Base-by-base conservation (phyloP, 2,113 vertebrate genomes). In the Carassius auratus region DNA sequence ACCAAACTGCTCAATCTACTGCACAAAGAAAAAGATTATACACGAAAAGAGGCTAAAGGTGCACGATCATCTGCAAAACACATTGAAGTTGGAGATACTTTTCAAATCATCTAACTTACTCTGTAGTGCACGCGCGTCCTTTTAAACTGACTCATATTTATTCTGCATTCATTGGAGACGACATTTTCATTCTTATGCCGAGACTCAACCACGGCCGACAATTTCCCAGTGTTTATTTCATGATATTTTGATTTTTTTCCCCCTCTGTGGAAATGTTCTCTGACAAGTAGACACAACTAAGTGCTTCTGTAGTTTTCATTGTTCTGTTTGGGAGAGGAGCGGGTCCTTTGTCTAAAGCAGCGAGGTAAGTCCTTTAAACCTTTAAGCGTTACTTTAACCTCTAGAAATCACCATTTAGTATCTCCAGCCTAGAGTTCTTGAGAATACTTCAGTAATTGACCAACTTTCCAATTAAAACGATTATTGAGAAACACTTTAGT, bases 341-440 rank as follows among this genome's bases (percentile, higher is more conserved):
- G 80, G 88, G 82, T 85, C 83, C 88, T 91, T 91, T 91, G 89
- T 91, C 88, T 83, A 74, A 42, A 82, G 78, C 89, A 78, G 87
- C 89, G 88, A 91, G 89, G 90, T 91, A 87, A 90, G 89, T 76
- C 30, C 8, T 69, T 30, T 50, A 59, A n/a, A 15, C 23, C 45
- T 19, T 23, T 21, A 19, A 55, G 12, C 36, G 8, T 23, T 14
- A 30, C 76, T 61, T 33, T 62, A 61, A 76, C 42, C 42, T 33
- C 19, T 23, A 6, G 9, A 61, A 42, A 52, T 23, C 62, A 38
- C 23, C 0, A 23, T 55, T 85, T 52, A 8, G 48, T 19, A 10
- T 1, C 15, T 68, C 14, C 23, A 66, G 8, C 30, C 9, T 68
- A 81, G 9, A n/a, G 26, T 12, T 50, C 52, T 21, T 19, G 14